These are phyloP conservation scores for Ciconia nigra DNA, from an alignment of 2,797 vertebrate genomes.

Conservation along the genomic window DNA sequence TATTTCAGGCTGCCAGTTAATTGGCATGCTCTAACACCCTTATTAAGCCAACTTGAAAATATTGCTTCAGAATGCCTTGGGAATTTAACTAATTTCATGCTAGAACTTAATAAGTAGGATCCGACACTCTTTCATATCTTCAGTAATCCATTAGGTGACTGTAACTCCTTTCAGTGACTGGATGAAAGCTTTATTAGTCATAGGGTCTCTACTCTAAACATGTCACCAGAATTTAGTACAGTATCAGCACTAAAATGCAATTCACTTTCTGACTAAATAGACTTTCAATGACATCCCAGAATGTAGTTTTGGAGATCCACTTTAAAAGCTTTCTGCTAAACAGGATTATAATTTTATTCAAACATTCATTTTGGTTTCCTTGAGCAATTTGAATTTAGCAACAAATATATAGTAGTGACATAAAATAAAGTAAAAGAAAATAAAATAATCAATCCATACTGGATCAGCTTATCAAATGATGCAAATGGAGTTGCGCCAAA, in stretches of 20 bases:
- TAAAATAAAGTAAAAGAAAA: not conserved
- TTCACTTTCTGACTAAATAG: conserved; percentile 55
- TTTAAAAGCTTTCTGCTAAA: conserved; percentile 29
- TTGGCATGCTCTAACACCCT: conserved; percentile 71
- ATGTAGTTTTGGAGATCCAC: conserved; percentile 18
- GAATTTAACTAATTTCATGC: conserved; percentile 79
- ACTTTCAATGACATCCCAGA: conserved; percentile 25
- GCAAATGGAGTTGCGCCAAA: not conserved
- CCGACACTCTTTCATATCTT: conserved; percentile 73
- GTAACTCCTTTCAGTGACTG: conserved; percentile 66
- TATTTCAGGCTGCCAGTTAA: conserved; percentile 72
- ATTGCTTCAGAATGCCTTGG: conserved; percentile 73
- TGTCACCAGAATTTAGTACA: conserved; percentile 61
- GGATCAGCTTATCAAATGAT: not conserved
- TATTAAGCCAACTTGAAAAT: conserved; percentile 71
- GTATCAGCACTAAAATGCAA: conserved; percentile 46
- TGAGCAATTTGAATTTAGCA: conserved; percentile 11
- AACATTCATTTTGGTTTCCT: conserved; percentile 25
- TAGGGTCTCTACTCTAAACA: conserved; percentile 62
- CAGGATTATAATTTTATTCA: conserved; percentile 32
- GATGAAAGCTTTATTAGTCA: conserved; percentile 75
- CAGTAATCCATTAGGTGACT: conserved; percentile 73
- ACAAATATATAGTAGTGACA: not conserved
- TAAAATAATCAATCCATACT: not conserved
- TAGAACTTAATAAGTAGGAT: conserved; percentile 76